phyloP scores from a whole-genome alignment of 2,797 vertebrate genomes.

The Spinibarbus caldwelli region DNA sequence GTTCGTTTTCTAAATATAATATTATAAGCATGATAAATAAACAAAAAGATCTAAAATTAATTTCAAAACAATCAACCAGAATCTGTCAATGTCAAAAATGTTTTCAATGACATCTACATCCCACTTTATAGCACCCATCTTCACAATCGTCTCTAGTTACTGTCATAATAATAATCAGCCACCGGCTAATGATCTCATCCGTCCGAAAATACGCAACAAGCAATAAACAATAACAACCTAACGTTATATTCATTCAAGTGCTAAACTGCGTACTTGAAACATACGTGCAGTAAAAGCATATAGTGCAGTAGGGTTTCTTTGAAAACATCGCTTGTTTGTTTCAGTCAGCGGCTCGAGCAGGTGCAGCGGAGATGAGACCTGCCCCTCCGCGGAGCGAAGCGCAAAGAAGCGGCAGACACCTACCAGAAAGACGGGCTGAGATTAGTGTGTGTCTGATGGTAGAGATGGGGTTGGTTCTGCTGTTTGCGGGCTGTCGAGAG shows the following conservation, averaged over 20 bases:
- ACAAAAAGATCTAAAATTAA: not conserved
- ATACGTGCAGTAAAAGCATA: too few species aligned
- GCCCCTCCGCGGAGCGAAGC: not conserved
- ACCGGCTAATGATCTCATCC: slow-evolving; percentile 47
- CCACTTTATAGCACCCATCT: slow-evolving; percentile 3
- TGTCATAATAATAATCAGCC: slow-evolving; percentile 33
- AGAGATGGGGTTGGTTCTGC: not conserved
- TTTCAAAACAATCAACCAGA: not conserved
- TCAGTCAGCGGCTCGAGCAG: slow-evolving; percentile 31
- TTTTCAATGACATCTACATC: not conserved
- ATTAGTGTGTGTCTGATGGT: slow-evolving; percentile 61
- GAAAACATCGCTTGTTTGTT: slow-evolving; percentile 10
- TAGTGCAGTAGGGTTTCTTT: not conserved
- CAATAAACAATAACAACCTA: slow-evolving; percentile 1
- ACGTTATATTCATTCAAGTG: not conserved
- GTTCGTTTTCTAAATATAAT: not conserved
- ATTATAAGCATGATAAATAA: not conserved
- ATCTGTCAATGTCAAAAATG: not conserved
- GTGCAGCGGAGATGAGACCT: slow-evolving; percentile 36
- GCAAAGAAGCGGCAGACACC: slow-evolving; percentile 26
- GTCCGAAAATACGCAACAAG: slow-evolving; percentile 29
- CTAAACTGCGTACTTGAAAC: not conserved
- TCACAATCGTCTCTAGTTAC: not conserved
- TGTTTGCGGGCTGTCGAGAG: slow-evolving; percentile 2
- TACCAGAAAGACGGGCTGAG: slow-evolving; percentile 58